phyloP scores from a whole-genome alignment of 2,113 vertebrate species.

The Hippolais icterina region DNA sequence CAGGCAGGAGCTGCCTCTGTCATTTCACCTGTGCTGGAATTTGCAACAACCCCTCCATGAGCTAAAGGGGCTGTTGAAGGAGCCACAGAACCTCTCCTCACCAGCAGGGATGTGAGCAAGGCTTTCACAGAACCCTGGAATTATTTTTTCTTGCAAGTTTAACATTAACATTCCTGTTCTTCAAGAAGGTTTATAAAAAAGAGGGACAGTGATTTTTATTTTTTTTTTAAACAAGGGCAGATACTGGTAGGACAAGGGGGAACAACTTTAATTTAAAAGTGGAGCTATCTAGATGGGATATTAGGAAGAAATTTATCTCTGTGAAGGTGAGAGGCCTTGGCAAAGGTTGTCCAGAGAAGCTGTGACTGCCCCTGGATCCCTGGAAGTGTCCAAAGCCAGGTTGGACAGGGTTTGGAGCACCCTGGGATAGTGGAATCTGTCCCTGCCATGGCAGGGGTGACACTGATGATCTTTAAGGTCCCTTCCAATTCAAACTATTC shows the following conservation, averaged over 20 bases:
- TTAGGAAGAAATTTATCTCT: background rate
- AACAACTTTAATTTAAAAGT: background rate
- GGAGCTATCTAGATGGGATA: background rate
- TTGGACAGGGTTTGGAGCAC: fast-evolving
- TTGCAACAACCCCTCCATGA: background rate
- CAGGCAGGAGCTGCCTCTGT: background rate
- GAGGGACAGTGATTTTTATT: too few species aligned
- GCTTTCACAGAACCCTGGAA: background rate
- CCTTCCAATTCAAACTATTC: background rate
- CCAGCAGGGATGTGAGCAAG: background rate
- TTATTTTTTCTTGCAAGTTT: background rate
- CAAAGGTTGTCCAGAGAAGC: background rate
- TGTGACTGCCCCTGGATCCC: background rate
- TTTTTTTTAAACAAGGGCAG: background rate
- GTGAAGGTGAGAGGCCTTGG: background rate
- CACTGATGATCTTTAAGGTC: fast-evolving
- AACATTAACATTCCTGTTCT: background rate
- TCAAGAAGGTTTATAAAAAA: background rate
- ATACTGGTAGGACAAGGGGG: background rate
- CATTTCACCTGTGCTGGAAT: background rate
- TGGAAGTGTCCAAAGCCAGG: background rate
- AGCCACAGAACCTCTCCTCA: background rate
- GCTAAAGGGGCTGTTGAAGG: background rate
- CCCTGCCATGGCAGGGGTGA: background rate
- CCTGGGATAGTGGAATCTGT: fast-evolving